Conservation (phyloP, 2,888 invertebrate genomes). For the Amiota minor region DNA sequence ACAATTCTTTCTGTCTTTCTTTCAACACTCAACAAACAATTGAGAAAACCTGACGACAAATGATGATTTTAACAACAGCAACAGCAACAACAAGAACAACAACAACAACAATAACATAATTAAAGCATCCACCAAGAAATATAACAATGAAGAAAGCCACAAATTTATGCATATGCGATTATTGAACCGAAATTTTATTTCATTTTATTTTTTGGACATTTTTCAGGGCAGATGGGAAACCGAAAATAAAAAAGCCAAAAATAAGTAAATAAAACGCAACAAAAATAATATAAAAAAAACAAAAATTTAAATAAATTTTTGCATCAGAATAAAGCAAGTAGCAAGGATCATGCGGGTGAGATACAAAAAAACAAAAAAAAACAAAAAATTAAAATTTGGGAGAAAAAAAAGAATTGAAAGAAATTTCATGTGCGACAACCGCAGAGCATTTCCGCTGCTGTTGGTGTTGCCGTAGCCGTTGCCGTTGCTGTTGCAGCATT, state of each 20-base stretch:
- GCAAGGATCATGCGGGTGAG: conserved; percentile 3
- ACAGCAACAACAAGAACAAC: neutral
- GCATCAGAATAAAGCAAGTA: too few relatives aligned
- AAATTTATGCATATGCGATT: conserved; percentile 21
- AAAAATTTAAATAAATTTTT: conserved; percentile 13
- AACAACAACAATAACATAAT: neutral
- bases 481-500: neutral
- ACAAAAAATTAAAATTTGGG: too few relatives aligned
- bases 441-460: conserved; percentile 27
- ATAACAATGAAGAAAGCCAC: neutral
- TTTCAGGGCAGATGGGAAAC: neutral
- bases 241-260: conserved; percentile 11
- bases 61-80: neutral
- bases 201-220: neutral
- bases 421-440: conserved; percentile 12
- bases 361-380: conserved; percentile 3
- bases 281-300: neutral
- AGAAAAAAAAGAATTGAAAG: conserved; percentile 1
- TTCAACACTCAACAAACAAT: too few relatives aligned
- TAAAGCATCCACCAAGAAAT: neutral
- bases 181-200: conserved; percentile 26
- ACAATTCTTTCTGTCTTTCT: too few relatives aligned
- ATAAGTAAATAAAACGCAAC: conserved; percentile 11
- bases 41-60: neutral
- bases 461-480: neutral